phyloP scores from a whole-genome alignment of 2,888 invertebrate genomes.

The Cephus spinipes region DNA sequence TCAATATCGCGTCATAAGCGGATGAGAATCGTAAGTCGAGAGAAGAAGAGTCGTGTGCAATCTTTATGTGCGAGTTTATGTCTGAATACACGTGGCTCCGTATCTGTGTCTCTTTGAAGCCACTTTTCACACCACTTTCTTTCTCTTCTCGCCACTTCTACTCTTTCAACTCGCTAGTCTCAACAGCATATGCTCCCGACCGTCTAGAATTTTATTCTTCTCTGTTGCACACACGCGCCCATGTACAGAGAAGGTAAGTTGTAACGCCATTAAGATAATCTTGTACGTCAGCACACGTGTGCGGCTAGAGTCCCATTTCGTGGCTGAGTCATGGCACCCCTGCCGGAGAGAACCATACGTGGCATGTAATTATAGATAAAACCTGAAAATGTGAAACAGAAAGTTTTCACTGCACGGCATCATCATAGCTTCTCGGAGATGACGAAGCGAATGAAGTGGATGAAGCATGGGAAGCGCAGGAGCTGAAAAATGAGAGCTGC shows the following conservation, averaged over 20 bases:
- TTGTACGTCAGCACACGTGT: conserved; percentile 16
- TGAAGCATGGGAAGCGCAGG: not conserved
- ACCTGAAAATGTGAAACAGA: not conserved
- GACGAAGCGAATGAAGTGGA: conserved; percentile 18
- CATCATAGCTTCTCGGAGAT: conserved; percentile 5
- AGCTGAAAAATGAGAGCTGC: not conserved
- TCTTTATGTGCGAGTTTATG: not conserved
- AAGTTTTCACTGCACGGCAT: not conserved
- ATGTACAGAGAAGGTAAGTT: conserved; percentile 34
- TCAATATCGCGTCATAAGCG: not conserved
- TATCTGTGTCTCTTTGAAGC: not conserved
- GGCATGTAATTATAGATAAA: conserved; percentile 33
- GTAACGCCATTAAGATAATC: conserved; percentile 51
- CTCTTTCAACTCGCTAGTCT: not conserved
- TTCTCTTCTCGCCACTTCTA: not conserved
- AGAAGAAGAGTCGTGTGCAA: not conserved
- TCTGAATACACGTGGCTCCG: not conserved
- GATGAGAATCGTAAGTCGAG: not conserved
- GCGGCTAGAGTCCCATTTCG: not conserved
- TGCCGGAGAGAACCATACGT: conserved; percentile 13
- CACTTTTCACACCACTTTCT: not conserved
- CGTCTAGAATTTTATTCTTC: not conserved
- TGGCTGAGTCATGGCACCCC: not conserved
- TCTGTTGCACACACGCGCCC: not conserved
- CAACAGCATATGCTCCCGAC: not conserved